These are phyloP conservation scores for Theonella swinhoei DNA, from an alignment of 37 sponge, comb jelly and placozoan genomes.

Conservation along the genomic window DNA sequence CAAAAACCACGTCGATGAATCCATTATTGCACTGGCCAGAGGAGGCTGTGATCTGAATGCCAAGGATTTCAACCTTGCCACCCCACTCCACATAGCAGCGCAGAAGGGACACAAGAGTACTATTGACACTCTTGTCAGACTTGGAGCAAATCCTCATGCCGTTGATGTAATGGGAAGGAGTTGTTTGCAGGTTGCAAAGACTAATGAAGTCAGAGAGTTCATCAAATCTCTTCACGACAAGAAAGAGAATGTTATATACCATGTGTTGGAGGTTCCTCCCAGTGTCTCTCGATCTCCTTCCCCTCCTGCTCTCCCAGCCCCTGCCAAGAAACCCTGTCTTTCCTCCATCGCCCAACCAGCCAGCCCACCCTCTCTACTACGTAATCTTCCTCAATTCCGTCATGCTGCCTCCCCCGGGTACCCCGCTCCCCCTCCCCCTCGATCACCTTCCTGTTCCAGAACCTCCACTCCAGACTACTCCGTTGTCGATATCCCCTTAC, in stretches of 20 bases:
- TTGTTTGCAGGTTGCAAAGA: constrained; percentile 46
- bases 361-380: neutral
- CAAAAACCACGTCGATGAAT: constrained; percentile 45
- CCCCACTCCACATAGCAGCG: constrained; percentile 72
- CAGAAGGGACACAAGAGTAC: constrained; percentile 45
- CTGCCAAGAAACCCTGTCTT: neutral
- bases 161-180: constrained; percentile 51
- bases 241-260: constrained; percentile 30
- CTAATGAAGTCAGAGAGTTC: constrained; percentile 20
- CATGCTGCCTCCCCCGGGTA: neutral
- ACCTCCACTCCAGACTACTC: neutral
- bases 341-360: neutral
- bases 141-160: constrained; percentile 63
- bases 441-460: neutral
- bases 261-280: constrained; percentile 26
- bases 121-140: constrained; percentile 47
- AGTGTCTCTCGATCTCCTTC: neutral
- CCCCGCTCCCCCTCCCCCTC: neutral
- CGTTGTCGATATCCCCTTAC: neutral
- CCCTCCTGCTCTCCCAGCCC: neutral
- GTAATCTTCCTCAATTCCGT: neutral
- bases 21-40: constrained; percentile 31
- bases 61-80: constrained; percentile 64
- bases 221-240: constrained; percentile 13
- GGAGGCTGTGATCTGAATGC: constrained; percentile 54